Conservation (phyloP, 2,113 vertebrate genomes). For the Ochotona curzoniae region DNA sequence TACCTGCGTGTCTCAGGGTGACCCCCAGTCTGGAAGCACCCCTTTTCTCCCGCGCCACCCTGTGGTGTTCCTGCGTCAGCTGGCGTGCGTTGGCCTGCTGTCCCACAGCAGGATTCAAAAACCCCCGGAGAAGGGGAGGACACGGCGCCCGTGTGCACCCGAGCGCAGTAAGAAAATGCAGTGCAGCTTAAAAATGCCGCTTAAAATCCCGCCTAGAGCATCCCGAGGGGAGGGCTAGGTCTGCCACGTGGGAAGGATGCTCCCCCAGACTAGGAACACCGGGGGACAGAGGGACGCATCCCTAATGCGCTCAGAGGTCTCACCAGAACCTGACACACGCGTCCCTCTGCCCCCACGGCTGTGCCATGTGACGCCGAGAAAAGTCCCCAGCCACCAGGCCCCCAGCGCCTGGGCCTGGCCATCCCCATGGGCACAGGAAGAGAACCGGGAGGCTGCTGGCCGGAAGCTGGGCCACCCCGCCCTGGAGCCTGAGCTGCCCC, state of each 20-base stretch:
- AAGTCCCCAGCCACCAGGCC: no score
- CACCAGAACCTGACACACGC: rapidly evolving
- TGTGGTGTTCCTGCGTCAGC: neutral
- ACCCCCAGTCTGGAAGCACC: neutral
- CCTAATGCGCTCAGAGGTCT: rapidly evolving
- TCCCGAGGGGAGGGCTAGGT: neutral
- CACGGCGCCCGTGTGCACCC: neutral
- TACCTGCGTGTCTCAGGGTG: neutral
- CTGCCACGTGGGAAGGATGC: neutral
- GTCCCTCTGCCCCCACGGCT: neutral
- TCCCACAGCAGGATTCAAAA: neutral
- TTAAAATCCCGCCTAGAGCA: neutral
- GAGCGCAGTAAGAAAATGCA: neutral
- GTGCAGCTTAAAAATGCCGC: neutral
- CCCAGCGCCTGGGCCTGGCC: no score
- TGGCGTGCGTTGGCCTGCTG: neutral
- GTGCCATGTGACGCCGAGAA: neutral
- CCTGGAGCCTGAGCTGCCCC: neutral
- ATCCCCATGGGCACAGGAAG: no score
- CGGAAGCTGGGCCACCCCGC: neutral
- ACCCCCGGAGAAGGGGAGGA: no score
- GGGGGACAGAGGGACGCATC: rapidly evolving
- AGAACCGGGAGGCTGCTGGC: neutral
- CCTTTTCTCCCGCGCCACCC: neutral
- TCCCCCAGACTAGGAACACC: neutral